Conservation (phyloP, 1,140 invertebrate species). For the Ips typographus region DNA sequence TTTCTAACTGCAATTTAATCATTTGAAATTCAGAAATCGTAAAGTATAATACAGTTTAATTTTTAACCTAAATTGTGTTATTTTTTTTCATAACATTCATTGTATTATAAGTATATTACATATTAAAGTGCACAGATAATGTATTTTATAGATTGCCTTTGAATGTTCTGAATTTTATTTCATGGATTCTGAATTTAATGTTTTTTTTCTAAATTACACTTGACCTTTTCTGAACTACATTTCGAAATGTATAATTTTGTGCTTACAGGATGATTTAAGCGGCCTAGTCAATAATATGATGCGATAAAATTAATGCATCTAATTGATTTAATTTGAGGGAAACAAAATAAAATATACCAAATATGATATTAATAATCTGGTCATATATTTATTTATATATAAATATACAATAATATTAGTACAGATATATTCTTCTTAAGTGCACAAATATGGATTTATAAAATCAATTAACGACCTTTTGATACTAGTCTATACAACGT, state of each 20-base stretch:
- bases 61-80: too few species aligned
- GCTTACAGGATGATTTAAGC: neutral
- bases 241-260: neutral
- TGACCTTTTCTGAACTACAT: too few species aligned
- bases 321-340: too few species aligned
- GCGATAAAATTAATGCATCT: too few species aligned
- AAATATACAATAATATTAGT: slow-evolving; percentile 40
- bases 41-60: too few species aligned
- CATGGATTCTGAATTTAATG: neutral
- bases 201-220: neutral
- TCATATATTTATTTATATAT: slow-evolving; percentile 36
- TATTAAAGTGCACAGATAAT: too few species aligned
- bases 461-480: slow-evolving; percentile 34
- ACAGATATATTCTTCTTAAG: slow-evolving; percentile 38
- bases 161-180: slow-evolving; percentile 1
- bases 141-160: too few species aligned
- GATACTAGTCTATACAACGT: slow-evolving; percentile 25
- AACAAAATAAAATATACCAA: neutral
- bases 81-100: too few species aligned
- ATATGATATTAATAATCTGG: slow-evolving; percentile 26
- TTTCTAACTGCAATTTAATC: too few species aligned
- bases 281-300: too few species aligned
- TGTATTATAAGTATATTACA: too few species aligned
- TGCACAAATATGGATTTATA: slow-evolving; percentile 38
- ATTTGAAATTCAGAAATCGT: too few species aligned